Evolutionary conservation across 2,113 vertebrate genomes (phyloP), one percentile per base, ranked within the genome.

Genomic region (Clarias batrachus): DNA sequence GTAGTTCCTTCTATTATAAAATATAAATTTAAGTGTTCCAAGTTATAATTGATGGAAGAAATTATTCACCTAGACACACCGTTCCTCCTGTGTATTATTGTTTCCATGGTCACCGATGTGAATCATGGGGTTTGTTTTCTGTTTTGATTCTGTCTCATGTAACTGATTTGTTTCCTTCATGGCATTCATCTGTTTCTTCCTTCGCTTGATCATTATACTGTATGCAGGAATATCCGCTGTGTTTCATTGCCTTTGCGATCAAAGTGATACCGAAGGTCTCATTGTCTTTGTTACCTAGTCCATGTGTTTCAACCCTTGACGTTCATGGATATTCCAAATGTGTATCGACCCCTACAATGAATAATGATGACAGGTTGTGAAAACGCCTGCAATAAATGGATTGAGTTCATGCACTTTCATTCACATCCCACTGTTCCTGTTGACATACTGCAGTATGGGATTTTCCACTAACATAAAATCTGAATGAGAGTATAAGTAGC

Each of bases 131-230:
- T 37, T 60, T 37, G 54, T 79, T 33, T 57, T 30, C n/a, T 78
- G 52, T 57, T 57, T 57, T 27, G 56, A 33, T 60, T 13, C 30
- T 13, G 56, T 48, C 19, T 60, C 30, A 37, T 33, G 27, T 80
- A 57, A 37, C 14, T 60, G 17, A 37, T 59, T 80, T 60, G 56
- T 59, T 59, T 80, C 16, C n/a, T 79, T 79, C n/a, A 79, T 79
- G 11, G 8, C 59, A 21, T 33, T 79, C 78, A 60, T 60, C 78
- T 80, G 30, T 80, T 80, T 80, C 17, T 30, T 80, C 78, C 60
- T 80, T 60, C 19, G 12, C 17, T 30, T 80, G 57, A 37, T 60
- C 33, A 23, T 17, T 37, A 3, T 37, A 37, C 33, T 37, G 33
- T 1, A n/a, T 80, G 27, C 30, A 30, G 27, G 8, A 60, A 60